Conservation (phyloP, 1,140 invertebrate species). For the Dreissena polymorpha region DNA sequence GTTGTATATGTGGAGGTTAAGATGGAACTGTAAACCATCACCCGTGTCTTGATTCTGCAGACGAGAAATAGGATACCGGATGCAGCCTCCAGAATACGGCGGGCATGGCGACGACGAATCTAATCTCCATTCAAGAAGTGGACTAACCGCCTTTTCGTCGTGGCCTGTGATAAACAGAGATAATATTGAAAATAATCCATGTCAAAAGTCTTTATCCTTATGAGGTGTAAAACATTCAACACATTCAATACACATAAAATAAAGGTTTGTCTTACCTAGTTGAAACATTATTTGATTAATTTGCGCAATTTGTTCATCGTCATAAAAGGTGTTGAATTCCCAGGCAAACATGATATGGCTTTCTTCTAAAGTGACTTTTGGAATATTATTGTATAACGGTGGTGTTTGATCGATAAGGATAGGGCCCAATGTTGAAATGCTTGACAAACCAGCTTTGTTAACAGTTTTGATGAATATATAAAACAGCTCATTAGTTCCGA, state of each 20-base stretch:
- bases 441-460: conserved; percentile 62
- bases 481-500: conserved; percentile 49
- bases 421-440: conserved; percentile 51
- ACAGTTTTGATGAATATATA: conserved; percentile 58
- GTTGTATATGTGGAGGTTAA: conserved; percentile 35
- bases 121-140: conserved; percentile 26
- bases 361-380: conserved; percentile 18
- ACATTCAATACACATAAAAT: neutral
- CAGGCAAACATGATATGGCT: conserved; percentile 48
- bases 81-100: conserved; percentile 12
- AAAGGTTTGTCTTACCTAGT: conserved; percentile 7
- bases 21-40: conserved; percentile 9
- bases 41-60: conserved; percentile 36
- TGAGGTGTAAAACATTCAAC: neutral
- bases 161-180: conserved; percentile 21
- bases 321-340: conserved; percentile 51
- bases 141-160: conserved; percentile 12
- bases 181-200: neutral
- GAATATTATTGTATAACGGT: conserved; percentile 35
- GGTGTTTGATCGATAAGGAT: conserved; percentile 64
- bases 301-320: conserved; percentile 54
- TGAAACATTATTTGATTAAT: conserved; percentile 4
- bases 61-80: conserved; percentile 44
- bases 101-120: neutral
- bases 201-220: neutral